Evolutionary conservation across 2,888 invertebrate genomes (phyloP), one percentile per base, ranked within the genome.

Genomic region (Prenolepis imparis): DNA sequence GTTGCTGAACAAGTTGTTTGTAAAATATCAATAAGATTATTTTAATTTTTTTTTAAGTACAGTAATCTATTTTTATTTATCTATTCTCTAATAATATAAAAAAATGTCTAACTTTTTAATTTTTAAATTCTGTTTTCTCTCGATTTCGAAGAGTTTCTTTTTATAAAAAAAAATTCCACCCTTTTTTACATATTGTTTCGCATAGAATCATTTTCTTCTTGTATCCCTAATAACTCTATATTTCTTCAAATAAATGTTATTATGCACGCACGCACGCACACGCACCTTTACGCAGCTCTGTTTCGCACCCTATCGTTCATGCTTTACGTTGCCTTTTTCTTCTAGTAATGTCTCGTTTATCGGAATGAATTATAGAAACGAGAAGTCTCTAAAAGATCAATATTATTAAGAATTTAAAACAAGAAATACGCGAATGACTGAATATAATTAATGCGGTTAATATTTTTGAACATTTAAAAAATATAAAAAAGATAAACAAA

Each of bases 241-340:
- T 48, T 48, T 64, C 12, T 48, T 75, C 28, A 21, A 63, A 32
- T 24, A 74, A 63, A 63, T 63, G 15, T 61, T 32, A 63, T 55
- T 55, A 72, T 44, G 70, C 59, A 78, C 59, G 87, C 87, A 88
- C 88, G 87, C 86, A 89, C 88, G 87, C 87, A 87, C 84, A 87
- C 83, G 84, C 86, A 88, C 85, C 36, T 77, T 61, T 72, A 80
- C 44, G 73, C 77, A 32, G 41, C 48, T 11, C 48, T 85, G 21
- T 83, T 64, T 80, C 68, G 88, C 88, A 89, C 83, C 24, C 39
- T 66, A 21, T 55, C 32, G 39, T 39, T 67, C 68, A 55, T 77
- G 52, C 9, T 77, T 67, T 5, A 55, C 39, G 44, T 77, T 67
- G 24, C 36, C 1, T 66, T 75, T 67, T n/a, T 55, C 67, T 77